phyloP scores from a whole-genome alignment of 2,888 invertebrate species.

The Conops quadrifasciatus region DNA sequence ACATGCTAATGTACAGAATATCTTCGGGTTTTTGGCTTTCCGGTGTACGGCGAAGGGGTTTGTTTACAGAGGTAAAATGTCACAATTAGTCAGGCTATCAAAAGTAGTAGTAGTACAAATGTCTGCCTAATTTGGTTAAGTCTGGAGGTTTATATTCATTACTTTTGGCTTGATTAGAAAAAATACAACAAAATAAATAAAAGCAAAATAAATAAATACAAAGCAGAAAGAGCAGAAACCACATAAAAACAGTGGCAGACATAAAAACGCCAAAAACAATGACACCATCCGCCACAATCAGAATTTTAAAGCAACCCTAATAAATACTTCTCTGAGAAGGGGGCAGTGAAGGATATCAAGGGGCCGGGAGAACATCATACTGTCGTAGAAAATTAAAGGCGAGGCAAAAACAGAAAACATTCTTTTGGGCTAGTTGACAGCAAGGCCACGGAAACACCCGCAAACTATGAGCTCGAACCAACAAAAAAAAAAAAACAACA shows the following conservation, averaged over 20 bases:
- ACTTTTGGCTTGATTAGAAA: neutral
- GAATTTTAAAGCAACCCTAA: too few relatives aligned
- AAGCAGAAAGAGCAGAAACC: neutral
- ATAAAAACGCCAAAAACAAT: neutral
- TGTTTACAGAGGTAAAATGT: too few relatives aligned
- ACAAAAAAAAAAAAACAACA: too few relatives aligned
- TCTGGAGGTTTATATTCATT: too few relatives aligned
- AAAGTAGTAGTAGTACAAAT: constrained; percentile 2
- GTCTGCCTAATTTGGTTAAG: neutral
- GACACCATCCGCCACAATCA: neutral
- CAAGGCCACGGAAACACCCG: neutral
- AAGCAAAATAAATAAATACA: constrained; percentile 30
- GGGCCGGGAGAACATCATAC: too few relatives aligned
- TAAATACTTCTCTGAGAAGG: too few relatives aligned
- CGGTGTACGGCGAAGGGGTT: too few relatives aligned
- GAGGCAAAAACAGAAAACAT: constrained; percentile 12
- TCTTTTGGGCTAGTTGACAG: constrained; percentile 31
- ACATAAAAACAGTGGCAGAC: neutral
- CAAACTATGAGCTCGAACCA: too few relatives aligned
- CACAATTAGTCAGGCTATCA: constrained; percentile 29
- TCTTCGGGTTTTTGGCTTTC: too few relatives aligned
- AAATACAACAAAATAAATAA: constrained; percentile 29
- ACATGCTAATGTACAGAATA: neutral
- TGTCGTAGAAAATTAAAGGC: neutral
- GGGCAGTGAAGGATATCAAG: too few relatives aligned